Evolutionary conservation across 2,797 vertebrate genomes (phyloP), one percentile per base, ranked within the genome.

Genomic region (Hyperoplus immaculatus): DNA sequence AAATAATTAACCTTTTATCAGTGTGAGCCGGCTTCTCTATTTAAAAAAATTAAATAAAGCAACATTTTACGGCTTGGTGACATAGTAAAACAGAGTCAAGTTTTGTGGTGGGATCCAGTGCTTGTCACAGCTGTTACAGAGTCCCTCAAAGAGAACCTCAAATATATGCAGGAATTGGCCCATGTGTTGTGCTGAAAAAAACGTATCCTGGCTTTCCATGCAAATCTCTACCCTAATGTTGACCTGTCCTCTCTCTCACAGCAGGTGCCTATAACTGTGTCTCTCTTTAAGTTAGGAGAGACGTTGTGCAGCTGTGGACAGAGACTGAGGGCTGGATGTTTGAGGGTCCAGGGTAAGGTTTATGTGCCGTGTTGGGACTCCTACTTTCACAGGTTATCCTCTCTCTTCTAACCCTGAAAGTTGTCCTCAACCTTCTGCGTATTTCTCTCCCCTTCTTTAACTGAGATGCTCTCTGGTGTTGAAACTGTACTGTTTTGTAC

Each of bases 301-400:
- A 95, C 92, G 91, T 88, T 92, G 89, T 85, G 87, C 90, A 89
- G 89, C 96, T 95, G 89, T 87, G 77, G 29, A 83, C 82, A 72
- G 85, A 87, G 82, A 85, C 90, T 87, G 93, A 92, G 89, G 81
- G 91, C 89, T 90, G 92, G 82, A 92, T 95, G 94, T 95, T 95
- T 96, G 84, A 96, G 96, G 97, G 97, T 90, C 94, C 94, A 97
- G 97, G 98, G 98, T 99, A 99, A 99, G 98, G 96, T 92, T 97
- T 94, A 93, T 97, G 95, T 97, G 94, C 89, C 96, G 94, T 95
- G 95, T 95, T 95, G 96, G 97, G 96, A 95, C 95, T 93, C 93
- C 92, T 94, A 94, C 94, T 96, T 95, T 93, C 87, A 94, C 95
- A 96, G 95, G 94, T 93, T 91, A 86, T 92, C 93, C 92, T 92